A percentile compares a stretch with the other conserved stretches of the same genome.
Evolutionary conservation across 1,140 invertebrate species (phyloP).

Genomic region (Melipona quadrifasciata): DNA sequence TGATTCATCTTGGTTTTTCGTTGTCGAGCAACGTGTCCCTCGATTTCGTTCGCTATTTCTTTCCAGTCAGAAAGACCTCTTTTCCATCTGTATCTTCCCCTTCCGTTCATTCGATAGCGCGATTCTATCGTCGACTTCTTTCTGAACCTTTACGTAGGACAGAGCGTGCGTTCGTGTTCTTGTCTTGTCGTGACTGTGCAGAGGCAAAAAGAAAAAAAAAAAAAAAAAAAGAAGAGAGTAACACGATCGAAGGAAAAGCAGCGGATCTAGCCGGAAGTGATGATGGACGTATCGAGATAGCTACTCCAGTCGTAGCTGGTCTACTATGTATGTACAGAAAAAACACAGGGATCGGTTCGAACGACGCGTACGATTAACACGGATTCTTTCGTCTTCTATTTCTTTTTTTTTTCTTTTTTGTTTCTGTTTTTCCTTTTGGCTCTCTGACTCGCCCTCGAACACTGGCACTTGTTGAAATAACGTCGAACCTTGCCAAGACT

Average conservation of each 20-base stretch:
- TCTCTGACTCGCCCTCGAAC: constrained; percentile 12
- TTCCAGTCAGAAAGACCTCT: background rate
- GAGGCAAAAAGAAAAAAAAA: no score
- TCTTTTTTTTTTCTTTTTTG: background rate
- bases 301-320: constrained; percentile 1
- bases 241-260: background rate
- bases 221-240: background rate
- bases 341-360: constrained; percentile 9
- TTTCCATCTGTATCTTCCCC: background rate
- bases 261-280: constrained; percentile 17
- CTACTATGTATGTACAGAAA: background rate
- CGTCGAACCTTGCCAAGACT: background rate
- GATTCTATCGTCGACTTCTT: background rate
- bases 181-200: no score
- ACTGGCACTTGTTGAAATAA: constrained; percentile 18
- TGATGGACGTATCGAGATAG: constrained; percentile 9
- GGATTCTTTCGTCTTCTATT: background rate
- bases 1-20: background rate
- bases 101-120: constrained; percentile 2
- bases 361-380: constrained; percentile 19
- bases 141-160: no score
- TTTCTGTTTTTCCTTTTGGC: background rate
- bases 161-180: no score
- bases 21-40: background rate
- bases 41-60: background rate